Conservation (phyloP, 2,797 vertebrate genomes). For the Euthynnus affinis region DNA sequence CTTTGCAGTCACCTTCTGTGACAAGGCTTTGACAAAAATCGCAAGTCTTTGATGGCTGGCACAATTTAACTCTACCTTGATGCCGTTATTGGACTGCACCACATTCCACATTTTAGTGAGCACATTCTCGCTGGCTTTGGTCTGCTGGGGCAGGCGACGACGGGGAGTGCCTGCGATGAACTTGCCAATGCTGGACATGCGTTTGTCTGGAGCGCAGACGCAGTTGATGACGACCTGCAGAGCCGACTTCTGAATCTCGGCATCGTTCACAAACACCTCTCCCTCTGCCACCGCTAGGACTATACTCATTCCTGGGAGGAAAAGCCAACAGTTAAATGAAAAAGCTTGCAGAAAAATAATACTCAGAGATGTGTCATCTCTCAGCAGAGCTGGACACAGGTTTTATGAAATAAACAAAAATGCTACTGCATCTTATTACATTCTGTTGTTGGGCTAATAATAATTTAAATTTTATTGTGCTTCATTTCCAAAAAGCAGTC, state of each 20-base stretch:
- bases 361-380: conserved; percentile 20
- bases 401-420: conserved; percentile 41
- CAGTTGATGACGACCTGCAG: conserved; percentile 99
- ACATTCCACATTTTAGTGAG: conserved; percentile 99
- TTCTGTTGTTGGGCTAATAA: conserved; percentile 12
- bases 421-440: conserved; percentile 28
- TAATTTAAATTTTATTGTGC: conserved; percentile 18
- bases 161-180: conserved; percentile 96
- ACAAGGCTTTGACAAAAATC: no score
- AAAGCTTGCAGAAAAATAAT: conserved; percentile 30
- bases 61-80: conserved; percentile 87
- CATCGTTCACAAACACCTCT: conserved; percentile 98
- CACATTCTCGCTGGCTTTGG: conserved; percentile 93
- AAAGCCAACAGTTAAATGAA: conserved; percentile 14
- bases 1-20: not conserved
- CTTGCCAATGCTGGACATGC: conserved; percentile 97
- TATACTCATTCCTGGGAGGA: conserved; percentile 93
- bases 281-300: conserved; percentile 98
- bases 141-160: conserved; percentile 92
- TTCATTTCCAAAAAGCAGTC: not conserved
- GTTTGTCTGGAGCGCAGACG: conserved; percentile 96
- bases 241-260: conserved; percentile 99
- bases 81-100: conserved; percentile 99
- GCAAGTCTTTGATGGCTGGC: not conserved
- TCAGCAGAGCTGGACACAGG: conserved; percentile 24